phyloP scores from a whole-genome alignment of 1,140 invertebrate species.

The Drosophila orosa region DNA sequence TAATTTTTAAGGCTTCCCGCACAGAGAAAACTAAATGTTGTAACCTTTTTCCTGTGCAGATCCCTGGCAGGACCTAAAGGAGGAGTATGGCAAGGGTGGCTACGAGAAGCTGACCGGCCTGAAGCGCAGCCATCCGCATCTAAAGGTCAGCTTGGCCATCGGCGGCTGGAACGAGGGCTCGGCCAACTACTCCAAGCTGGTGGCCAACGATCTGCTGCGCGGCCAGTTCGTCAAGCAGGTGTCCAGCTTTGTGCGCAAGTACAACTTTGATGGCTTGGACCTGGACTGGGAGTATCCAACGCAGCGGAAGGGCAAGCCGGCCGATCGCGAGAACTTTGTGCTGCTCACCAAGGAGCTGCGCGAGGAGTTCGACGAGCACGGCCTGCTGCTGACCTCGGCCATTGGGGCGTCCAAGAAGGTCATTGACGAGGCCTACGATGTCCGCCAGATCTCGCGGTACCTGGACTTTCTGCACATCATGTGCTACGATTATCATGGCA shows the following conservation, averaged over 20 bases:
- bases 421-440: slow-evolving; percentile 91
- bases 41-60: slow-evolving; percentile 85
- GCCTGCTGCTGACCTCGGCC: slow-evolving; percentile 90
- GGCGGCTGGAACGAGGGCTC: slow-evolving; percentile 96
- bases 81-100: slow-evolving; percentile 89
- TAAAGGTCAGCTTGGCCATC: slow-evolving; percentile 91
- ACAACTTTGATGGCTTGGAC: slow-evolving; percentile 93
- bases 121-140: slow-evolving; percentile 88
- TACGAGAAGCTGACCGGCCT: slow-evolving; percentile 89
- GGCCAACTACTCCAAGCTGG: slow-evolving; percentile 91
- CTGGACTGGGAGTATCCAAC: slow-evolving; percentile 93
- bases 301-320: slow-evolving; percentile 88
- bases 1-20: slow-evolving; percentile 21
- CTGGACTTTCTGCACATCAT: slow-evolving; percentile 94
- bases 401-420: slow-evolving; percentile 89
- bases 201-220: slow-evolving; percentile 86
- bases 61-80: slow-evolving; percentile 90
- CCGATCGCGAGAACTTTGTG: slow-evolving; percentile 92
- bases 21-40: background rate
- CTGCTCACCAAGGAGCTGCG: slow-evolving; percentile 89
- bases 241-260: slow-evolving; percentile 68
- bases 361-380: slow-evolving; percentile 86
- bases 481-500: slow-evolving; percentile 95
- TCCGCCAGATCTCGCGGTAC: slow-evolving; percentile 89
- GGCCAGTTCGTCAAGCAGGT: slow-evolving; percentile 86